These are phyloP conservation scores for Homalodisca vitripennis DNA, from an alignment of 1,140 invertebrate species.

Conservation along the genomic window DNA sequence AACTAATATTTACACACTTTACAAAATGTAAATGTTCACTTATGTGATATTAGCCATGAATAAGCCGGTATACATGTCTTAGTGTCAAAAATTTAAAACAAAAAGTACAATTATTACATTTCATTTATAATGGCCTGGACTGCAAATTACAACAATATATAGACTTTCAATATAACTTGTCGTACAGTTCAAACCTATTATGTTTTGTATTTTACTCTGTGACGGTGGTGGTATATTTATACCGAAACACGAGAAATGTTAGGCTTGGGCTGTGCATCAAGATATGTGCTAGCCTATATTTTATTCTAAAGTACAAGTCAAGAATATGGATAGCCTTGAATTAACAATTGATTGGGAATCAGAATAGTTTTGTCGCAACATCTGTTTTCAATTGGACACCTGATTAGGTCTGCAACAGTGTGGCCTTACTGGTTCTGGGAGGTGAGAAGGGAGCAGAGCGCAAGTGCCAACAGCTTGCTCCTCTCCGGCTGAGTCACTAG, in stretches of 20 bases:
- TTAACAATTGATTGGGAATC: neutral
- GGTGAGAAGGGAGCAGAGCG: constrained; percentile 74
- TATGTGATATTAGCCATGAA: too few relatives aligned
- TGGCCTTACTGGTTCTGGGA: constrained; percentile 48
- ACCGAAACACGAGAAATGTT: neutral
- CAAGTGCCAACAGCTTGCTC: constrained; percentile 78
- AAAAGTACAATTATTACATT: too few relatives aligned
- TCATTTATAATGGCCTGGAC: too few relatives aligned
- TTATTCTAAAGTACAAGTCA: neutral
- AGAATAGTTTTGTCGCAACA: neutral
- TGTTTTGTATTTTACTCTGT: too few relatives aligned
- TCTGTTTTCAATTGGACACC: neutral
- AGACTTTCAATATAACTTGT: too few relatives aligned
- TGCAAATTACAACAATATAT: too few relatives aligned
- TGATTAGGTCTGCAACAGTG: neutral
- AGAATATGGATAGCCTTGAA: neutral
- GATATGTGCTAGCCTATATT: neutral
- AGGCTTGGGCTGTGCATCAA: neutral
- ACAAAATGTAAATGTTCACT: too few relatives aligned
- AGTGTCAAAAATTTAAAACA: too few relatives aligned
- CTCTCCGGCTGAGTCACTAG: constrained; percentile 73
- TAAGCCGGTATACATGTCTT: too few relatives aligned
- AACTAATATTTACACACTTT: too few relatives aligned
- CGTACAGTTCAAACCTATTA: too few relatives aligned
- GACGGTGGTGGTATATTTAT: neutral